Evolutionary conservation across 2,888 invertebrate genomes (phyloP).

Genomic region (Drosophila cognata): DNA sequence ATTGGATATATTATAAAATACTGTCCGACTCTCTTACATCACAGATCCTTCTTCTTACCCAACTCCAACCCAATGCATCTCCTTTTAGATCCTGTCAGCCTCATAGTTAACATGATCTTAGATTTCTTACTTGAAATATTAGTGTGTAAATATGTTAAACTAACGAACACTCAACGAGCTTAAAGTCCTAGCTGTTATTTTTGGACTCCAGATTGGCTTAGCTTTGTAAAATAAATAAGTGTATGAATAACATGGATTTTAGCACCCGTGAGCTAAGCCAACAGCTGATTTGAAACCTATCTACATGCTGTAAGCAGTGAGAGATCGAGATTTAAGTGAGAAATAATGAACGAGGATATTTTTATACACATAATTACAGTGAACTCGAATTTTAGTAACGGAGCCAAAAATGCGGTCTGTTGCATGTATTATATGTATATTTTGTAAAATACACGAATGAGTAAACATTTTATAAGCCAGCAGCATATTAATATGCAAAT

Average conservation of each 20-base stretch:
- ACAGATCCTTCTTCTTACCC: too few relatives aligned
- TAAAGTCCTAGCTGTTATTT: background rate
- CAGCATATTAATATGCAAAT: constrained; percentile 59
- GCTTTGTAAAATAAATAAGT: background rate
- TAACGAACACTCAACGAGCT: background rate
- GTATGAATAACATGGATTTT: background rate
- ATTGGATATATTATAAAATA: background rate
- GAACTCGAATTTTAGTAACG: constrained; percentile 1
- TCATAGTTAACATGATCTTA: background rate
- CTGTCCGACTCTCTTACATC: background rate
- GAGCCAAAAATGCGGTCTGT: constrained; percentile 1
- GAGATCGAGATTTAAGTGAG: background rate
- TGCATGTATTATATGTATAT: background rate
- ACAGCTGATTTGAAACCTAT: background rate
- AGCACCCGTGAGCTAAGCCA: background rate
- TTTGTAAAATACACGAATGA: constrained; percentile 40
- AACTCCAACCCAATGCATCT: background rate
- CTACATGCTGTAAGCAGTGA: background rate
- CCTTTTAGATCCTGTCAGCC: background rate
- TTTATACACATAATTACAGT: background rate
- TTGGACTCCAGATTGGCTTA: too few relatives aligned
- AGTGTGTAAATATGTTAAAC: background rate
- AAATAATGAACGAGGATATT: background rate
- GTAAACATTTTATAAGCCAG: constrained; percentile 34
- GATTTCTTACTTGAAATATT: background rate